Evolutionary conservation across 2,888 invertebrate genomes (phyloP).

Genomic region (Smittia aterrima): DNA sequence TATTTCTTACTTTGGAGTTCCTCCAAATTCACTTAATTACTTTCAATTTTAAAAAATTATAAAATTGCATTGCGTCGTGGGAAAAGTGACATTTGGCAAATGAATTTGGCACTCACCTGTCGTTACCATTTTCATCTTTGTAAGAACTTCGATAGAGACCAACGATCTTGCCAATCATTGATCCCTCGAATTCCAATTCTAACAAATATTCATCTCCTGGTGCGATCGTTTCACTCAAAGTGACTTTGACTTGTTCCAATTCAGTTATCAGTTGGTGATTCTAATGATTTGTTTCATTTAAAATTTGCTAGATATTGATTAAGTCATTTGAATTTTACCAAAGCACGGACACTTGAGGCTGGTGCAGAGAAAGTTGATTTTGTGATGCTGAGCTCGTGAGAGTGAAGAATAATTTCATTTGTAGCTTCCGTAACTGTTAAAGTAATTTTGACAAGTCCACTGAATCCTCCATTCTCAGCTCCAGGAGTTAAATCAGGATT

Average conservation of each 20-base stretch:
- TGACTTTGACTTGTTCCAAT: constrained; percentile 49
- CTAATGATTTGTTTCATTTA: not conserved
- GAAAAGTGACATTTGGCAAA: no score
- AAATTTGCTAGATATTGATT: not conserved
- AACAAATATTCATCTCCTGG: constrained; percentile 54
- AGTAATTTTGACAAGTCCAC: constrained; percentile 58
- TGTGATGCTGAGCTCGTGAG: constrained; percentile 57
- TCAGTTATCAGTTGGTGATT: constrained; percentile 45
- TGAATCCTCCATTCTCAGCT: constrained; percentile 55
- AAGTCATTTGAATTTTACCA: constrained; percentile 14
- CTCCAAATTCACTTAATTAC: not conserved
- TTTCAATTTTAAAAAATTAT: not conserved
- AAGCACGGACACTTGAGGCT: not conserved
- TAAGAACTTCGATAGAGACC: constrained; percentile 73
- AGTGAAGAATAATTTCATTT: constrained; percentile 60
- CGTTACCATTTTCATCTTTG: constrained; percentile 50
- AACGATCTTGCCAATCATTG: constrained; percentile 64
- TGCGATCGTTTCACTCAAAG: constrained; percentile 49
- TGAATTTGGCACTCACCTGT: constrained; percentile 55
- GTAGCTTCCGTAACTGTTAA: constrained; percentile 55
- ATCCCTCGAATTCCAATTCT: constrained; percentile 63
- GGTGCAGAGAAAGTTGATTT: constrained; percentile 34
- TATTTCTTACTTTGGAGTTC: not conserved
- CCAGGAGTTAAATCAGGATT: constrained; percentile 62
- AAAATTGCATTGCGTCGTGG: not conserved